Evolutionary conservation across 1,140 invertebrate species (phyloP).

Genomic region (Mamestra configurata): DNA sequence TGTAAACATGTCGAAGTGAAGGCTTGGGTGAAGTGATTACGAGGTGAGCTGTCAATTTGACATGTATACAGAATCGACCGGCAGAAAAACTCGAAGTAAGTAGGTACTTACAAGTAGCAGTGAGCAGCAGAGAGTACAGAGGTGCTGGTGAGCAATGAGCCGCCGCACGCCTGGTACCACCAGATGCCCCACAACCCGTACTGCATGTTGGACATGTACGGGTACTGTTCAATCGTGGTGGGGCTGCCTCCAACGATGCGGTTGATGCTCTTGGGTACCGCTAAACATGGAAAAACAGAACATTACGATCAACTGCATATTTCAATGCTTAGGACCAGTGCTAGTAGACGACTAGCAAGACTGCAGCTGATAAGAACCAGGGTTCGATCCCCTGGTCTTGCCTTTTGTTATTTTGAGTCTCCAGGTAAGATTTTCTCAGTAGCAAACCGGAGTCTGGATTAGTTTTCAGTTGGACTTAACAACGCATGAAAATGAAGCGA

Average conservation of each 20-base stretch:
- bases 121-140: conserved; percentile 87
- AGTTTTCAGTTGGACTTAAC: too few relatives aligned
- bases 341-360: too few relatives aligned
- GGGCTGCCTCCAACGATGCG: conserved; percentile 83
- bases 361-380: too few relatives aligned
- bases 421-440: neutral
- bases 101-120: conserved; percentile 72
- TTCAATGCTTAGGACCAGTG: too few relatives aligned
- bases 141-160: conserved; percentile 73
- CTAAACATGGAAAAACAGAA: conserved; percentile 48
- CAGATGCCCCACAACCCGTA: conserved; percentile 54
- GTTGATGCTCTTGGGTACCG: conserved; percentile 53
- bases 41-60: too few relatives aligned
- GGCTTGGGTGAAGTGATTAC: too few relatives aligned
- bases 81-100: too few relatives aligned
- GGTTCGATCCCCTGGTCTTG: too few relatives aligned
- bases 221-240: conserved; percentile 85
- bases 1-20: too few relatives aligned
- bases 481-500: too few relatives aligned
- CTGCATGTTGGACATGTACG: conserved; percentile 87
- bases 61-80: too few relatives aligned
- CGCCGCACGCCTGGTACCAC: conserved; percentile 83
- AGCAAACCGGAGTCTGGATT: neutral
- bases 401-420: neutral
- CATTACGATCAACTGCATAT: too few relatives aligned